These are phyloP conservation scores for Callosobruchus maculatus DNA, from an alignment of 2,888 invertebrate species.

Conservation along the genomic window DNA sequence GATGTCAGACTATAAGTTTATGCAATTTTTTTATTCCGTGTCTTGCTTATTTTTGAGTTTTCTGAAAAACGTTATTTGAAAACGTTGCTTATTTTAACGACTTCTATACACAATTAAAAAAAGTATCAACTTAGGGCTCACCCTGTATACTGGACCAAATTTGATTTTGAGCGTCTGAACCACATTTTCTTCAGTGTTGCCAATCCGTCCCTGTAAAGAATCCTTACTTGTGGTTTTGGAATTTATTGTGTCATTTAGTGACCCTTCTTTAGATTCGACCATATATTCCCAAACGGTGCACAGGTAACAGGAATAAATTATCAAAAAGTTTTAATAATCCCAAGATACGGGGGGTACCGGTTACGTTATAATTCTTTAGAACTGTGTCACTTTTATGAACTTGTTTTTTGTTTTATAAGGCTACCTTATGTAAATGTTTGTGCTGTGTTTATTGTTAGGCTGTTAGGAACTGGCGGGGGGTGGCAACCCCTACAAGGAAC, in stretches of 20 bases:
- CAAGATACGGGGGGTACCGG: background rate
- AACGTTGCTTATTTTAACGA: too few species aligned
- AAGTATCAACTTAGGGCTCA: too few species aligned
- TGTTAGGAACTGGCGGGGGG: background rate
- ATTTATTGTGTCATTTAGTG: conserved; percentile 34
- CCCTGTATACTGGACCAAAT: too few species aligned
- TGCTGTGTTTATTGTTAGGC: background rate
- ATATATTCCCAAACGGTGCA: conserved; percentile 21
- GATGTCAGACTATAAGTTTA: too few species aligned
- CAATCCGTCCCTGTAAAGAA: conserved; percentile 10
- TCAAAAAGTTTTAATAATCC: background rate
- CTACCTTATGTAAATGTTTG: background rate
- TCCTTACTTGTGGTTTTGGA: conserved; percentile 28
- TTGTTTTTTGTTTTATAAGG: background rate
- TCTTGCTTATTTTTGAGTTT: too few species aligned
- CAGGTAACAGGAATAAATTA: conserved; percentile 19
- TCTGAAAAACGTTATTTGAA: too few species aligned
- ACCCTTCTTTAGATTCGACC: conserved; percentile 28
- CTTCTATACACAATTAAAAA: too few species aligned
- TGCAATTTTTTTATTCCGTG: too few species aligned
- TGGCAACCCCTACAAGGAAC: background rate
- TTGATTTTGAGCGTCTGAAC: too few species aligned
- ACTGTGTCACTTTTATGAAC: background rate
- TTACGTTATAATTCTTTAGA: background rate
- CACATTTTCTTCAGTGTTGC: too few species aligned